These are phyloP conservation scores for Drosophila eugracilis DNA, from an alignment of 1,140 invertebrate genomes.

Conservation along the genomic window DNA sequence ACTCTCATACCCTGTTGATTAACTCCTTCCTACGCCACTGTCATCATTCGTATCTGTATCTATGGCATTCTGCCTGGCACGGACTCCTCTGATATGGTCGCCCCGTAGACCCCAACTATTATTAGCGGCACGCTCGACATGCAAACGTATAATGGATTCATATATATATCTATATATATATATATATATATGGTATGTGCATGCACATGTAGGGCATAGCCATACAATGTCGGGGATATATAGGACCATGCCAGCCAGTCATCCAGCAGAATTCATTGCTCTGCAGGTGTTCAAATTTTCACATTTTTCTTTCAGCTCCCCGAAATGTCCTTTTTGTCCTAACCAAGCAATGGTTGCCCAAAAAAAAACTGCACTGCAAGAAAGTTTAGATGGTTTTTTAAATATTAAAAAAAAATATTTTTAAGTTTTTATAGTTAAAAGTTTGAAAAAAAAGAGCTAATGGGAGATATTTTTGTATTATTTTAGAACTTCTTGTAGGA, in stretches of 20 bases:
- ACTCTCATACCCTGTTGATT: too few species aligned
- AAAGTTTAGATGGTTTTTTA: not conserved
- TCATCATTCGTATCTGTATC: conserved; percentile 7
- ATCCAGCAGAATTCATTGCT: conserved; percentile 16
- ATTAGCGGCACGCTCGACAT: conserved; percentile 77
- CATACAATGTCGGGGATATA: conserved; percentile 9
- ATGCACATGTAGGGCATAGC: conserved; percentile 7
- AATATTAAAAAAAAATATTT: not conserved
- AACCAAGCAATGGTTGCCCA: not conserved
- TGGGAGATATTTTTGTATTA: too few species aligned
- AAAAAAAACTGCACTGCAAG: conserved; percentile 11
- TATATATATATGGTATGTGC: conserved; percentile 12
- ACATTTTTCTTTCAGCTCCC: conserved; percentile 31
- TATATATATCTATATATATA: conserved; percentile 21
- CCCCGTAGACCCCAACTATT: conserved; percentile 52
- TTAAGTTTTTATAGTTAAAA: too few species aligned
- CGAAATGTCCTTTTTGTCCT: conserved; percentile 16
- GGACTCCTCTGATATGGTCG: conserved; percentile 23
- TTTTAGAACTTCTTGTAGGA: too few species aligned
- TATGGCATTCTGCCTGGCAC: conserved; percentile 36
- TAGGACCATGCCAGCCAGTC: not conserved
- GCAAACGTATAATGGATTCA: conserved; percentile 55
- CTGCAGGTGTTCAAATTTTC: conserved; percentile 59
- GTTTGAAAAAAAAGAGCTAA: too few species aligned
- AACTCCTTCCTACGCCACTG: conserved; percentile 3